A percentile compares a stretch with the other conserved stretches of the same genome.
Evolutionary conservation across 2,797 vertebrate genomes (phyloP).

Genomic region (Hoplostethus atlanticus): DNA sequence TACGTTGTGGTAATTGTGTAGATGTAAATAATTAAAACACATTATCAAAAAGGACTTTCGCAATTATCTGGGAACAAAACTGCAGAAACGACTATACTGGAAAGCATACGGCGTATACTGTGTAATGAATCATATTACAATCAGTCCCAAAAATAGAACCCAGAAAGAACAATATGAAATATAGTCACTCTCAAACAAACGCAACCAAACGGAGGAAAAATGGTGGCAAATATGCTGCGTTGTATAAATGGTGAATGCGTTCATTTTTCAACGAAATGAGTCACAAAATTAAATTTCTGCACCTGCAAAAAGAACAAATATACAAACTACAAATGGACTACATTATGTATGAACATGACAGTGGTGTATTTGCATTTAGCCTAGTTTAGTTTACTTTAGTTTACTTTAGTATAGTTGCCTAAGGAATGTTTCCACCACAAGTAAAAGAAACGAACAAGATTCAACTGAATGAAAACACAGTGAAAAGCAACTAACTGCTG

Average conservation of each 20-base stretch:
- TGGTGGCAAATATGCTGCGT: slow-evolving; percentile 6
- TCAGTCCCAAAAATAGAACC: slow-evolving; percentile 57
- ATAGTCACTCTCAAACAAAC: slow-evolving; percentile 45
- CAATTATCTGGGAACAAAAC: slow-evolving; percentile 60
- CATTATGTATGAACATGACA: background rate
- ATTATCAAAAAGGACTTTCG: slow-evolving; percentile 56
- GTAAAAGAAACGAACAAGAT: too few species aligned
- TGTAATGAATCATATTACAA: slow-evolving; percentile 59
- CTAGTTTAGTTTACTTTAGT: too few species aligned
- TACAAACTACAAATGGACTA: background rate
- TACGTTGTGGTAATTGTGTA: slow-evolving; percentile 63
- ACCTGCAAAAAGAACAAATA: background rate
- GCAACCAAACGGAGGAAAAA: slow-evolving; percentile 33
- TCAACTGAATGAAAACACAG: background rate
- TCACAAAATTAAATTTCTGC: slow-evolving; percentile 15
- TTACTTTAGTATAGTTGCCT: background rate
- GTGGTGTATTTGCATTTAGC: background rate
- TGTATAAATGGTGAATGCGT: slow-evolving; percentile 12
- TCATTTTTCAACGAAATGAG: background rate
- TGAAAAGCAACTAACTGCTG: background rate
- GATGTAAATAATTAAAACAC: slow-evolving; percentile 74
- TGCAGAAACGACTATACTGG: slow-evolving; percentile 52
- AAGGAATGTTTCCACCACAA: too few species aligned
- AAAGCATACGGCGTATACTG: slow-evolving; percentile 48
- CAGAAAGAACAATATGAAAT: slow-evolving; percentile 38